Evolutionary conservation across 2,888 invertebrate genomes (phyloP).

Genomic region (Chrysolina haemoptera): DNA sequence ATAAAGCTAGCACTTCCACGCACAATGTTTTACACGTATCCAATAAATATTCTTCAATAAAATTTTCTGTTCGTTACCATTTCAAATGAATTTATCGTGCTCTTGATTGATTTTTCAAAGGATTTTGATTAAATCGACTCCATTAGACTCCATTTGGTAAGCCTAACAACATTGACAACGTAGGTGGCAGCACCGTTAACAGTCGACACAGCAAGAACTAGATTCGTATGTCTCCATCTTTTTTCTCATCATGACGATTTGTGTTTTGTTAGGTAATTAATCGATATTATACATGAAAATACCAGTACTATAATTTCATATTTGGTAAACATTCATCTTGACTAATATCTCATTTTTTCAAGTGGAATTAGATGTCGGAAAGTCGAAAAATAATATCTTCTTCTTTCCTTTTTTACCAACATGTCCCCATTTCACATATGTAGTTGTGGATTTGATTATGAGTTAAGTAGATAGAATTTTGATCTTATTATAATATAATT

Average conservation of each 20-base stretch:
- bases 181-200: conserved; percentile 82
- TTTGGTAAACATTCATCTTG: background rate
- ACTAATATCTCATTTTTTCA: background rate
- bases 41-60: conserved; percentile 61
- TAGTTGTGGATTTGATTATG: conserved; percentile 20
- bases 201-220: conserved; percentile 69
- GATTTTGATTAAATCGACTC: conserved; percentile 78
- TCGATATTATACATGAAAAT: conserved; percentile 36
- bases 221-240: conserved; percentile 28
- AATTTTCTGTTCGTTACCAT: conserved; percentile 68
- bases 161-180: conserved; percentile 85
- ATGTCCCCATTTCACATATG: conserved; percentile 72
- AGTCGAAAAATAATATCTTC: conserved; percentile 47
- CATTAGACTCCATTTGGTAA: conserved; percentile 76
- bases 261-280: conserved; percentile 34
- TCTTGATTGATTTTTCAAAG: conserved; percentile 73
- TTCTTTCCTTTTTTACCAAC: conserved; percentile 71
- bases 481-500: background rate
- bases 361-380: background rate
- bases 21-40: conserved; percentile 62
- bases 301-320: background rate
- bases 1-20: conserved; percentile 64
- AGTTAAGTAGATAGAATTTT: background rate
- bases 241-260: conserved; percentile 39
- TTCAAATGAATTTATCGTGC: conserved; percentile 69